Conservation (phyloP, 2,113 vertebrate species). For the Oreochromis tanganicae region DNA sequence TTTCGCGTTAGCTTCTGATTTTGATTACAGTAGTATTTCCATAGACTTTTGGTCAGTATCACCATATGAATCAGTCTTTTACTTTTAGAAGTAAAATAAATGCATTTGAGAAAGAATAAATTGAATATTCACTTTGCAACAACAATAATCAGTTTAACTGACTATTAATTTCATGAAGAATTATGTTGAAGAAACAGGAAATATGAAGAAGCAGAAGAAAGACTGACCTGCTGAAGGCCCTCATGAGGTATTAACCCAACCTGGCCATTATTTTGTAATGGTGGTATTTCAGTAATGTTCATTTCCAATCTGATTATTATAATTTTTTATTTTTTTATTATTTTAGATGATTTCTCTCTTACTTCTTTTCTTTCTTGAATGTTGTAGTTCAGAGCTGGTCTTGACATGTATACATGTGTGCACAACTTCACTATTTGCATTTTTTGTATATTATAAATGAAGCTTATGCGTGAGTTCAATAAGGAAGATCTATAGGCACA, state of each 20-base stretch:
- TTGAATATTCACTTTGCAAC: background rate
- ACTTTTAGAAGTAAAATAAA: background rate
- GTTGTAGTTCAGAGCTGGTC: background rate
- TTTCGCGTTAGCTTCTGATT: background rate
- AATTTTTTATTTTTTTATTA: background rate
- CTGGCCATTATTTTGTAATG: no score
- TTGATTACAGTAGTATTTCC: background rate
- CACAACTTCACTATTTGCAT: background rate
- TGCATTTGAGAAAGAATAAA: background rate
- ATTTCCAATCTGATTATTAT: background rate
- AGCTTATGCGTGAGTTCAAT: fast-evolving
- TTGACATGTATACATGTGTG: background rate
- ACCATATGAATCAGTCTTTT: background rate
- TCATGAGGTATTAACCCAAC: no score
- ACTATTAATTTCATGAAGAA: background rate
- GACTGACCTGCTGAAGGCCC: no score
- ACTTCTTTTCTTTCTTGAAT: background rate
- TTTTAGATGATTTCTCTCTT: background rate
- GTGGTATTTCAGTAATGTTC: background rate
- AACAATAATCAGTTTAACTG: background rate
- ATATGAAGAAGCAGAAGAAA: background rate
- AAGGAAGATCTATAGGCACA: background rate
- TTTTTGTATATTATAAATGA: background rate
- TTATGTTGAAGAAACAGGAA: background rate
- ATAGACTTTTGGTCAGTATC: background rate